Conservation (phyloP, 2,888 invertebrate genomes). For the Myopa testacea region DNA sequence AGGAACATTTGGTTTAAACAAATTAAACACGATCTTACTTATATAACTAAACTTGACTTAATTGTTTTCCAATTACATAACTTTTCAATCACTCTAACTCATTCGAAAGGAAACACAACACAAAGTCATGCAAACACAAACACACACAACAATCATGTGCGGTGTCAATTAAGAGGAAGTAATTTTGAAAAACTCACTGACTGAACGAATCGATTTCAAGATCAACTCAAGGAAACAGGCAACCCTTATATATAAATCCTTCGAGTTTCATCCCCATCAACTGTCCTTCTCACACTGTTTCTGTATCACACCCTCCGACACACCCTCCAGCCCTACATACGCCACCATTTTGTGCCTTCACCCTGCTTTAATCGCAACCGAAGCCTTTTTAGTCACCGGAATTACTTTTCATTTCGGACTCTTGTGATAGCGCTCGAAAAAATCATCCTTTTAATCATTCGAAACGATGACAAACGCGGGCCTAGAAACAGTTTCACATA, state of each 20-base stretch:
- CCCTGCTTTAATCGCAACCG: not conserved
- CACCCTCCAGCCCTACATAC: constrained; percentile 4
- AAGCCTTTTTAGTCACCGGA: constrained; percentile 59
- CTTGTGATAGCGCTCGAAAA: constrained; percentile 64
- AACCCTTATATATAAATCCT: not conserved
- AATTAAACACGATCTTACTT: not conserved
- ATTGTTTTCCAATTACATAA: constrained; percentile 25
- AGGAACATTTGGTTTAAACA: not conserved
- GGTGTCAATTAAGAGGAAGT: not conserved
- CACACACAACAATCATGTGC: constrained; percentile 30
- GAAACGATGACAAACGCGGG: constrained; percentile 46
- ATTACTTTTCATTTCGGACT: constrained; percentile 64
- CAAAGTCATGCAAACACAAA: constrained; percentile 43
- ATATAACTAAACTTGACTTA: not conserved
- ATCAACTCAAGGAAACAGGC: constrained; percentile 24
- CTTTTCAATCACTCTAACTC: constrained; percentile 44
- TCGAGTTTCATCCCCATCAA: not conserved
- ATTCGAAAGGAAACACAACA: constrained; percentile 37
- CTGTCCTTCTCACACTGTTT: not conserved
- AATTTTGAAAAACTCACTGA: constrained; percentile 50
- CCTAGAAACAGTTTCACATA: not conserved
- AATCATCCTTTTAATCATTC: not conserved
- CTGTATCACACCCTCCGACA: constrained; percentile 33
- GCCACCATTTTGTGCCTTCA: not conserved
- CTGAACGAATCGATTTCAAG: constrained; percentile 55